Conservation (phyloP, 2,113 vertebrate genomes). For the Microcebus murinus region DNA sequence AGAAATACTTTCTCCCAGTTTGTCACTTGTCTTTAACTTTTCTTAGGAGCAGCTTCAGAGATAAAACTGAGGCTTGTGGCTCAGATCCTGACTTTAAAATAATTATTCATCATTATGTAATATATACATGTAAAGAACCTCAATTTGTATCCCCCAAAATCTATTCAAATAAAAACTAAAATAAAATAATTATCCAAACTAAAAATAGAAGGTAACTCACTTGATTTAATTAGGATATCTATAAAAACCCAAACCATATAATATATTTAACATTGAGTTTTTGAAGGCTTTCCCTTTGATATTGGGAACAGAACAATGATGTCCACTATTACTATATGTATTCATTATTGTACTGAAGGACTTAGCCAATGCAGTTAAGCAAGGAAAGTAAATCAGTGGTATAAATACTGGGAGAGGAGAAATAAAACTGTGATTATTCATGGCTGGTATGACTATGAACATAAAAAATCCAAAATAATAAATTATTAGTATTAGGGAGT, state of each 20-base stretch:
- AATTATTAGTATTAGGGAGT: neutral
- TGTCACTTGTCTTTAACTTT: slow-evolving; percentile 35
- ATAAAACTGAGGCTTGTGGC: neutral
- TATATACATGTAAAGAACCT: too few relatives aligned
- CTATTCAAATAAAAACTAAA: neutral
- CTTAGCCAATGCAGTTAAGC: neutral
- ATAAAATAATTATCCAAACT: neutral
- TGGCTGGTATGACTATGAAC: neutral
- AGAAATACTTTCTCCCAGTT: neutral
- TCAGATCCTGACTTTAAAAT: neutral
- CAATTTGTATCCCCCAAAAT: too few relatives aligned
- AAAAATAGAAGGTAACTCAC: neutral
- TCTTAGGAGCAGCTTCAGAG: neutral
- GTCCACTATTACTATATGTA: accelerated
- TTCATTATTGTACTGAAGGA: neutral
- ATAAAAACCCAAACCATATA: neutral
- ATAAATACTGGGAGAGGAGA: neutral
- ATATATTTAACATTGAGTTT: neutral
- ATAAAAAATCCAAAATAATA: neutral
- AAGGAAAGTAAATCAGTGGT: neutral
- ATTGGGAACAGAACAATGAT: neutral
- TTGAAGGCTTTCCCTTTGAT: neutral
- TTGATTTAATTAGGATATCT: neutral
- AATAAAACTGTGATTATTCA: neutral
- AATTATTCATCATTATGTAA: neutral